Base-by-base conservation (phyloP, 2,888 invertebrate genomes). In the Eupithecia pulchellata region DNA sequence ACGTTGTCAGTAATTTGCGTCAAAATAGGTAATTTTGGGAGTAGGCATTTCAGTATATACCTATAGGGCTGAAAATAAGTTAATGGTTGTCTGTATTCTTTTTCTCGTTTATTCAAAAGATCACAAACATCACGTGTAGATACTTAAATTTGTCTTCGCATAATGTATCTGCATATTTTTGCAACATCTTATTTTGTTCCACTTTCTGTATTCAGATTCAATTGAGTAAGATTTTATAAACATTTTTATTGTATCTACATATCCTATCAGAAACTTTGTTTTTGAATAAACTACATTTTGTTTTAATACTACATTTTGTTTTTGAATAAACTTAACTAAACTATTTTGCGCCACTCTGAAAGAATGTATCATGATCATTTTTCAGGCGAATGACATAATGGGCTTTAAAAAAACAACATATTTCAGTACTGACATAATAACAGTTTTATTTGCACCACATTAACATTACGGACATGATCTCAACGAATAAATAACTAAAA, bases 391-490 rank as follows among this genome's bases (percentile, higher is more conserved):
- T 47, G 42, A 9, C 42, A 20, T 20, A 11, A n/a, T 47, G 14
- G 55, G n/a, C 30, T 17, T n/a, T n/a, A 60, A 2, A 30, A 72
- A 75, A 80, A 81, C 77, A 72, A 72, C 29, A 64, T 30, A 8
- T 55, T 52, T 81, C 79, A 88, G 82, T 86, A 86, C 83, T 86
- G 88, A 87, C 29, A 27, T 82, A 77, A 78, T 81, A 82, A 81
- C 75, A 79, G 69, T 82, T 91, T 89, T 83, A 85, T 90, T 89
- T 86, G 87, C 81, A 86, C 86, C 82, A 84, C 84, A 84, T 80
- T 79, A 85, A 86, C 82, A 83, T 75, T 76, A 84, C 88, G 87
- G 89, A 90, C 89, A 84, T 85, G 89, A 92, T 89, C 90, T 91
- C 84, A 89, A 91, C 90, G 88, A 88, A 85, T 85, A 84, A 77